Conservation (phyloP, 2,797 vertebrate species). For the Scolopax bukidnonensis region DNA sequence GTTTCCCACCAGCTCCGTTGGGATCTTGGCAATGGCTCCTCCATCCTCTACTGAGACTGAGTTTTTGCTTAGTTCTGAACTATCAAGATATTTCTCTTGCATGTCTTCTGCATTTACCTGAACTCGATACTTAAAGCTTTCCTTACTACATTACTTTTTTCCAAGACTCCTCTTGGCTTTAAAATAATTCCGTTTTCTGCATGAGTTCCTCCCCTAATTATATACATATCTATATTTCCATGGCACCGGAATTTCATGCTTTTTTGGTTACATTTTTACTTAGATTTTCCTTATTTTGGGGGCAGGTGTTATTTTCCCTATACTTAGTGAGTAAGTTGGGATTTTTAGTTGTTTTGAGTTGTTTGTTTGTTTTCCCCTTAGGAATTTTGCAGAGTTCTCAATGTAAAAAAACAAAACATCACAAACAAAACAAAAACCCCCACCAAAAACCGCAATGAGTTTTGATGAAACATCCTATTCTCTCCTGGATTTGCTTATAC, state of each 20-base stretch:
- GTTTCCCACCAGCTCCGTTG: background rate
- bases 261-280: background rate
- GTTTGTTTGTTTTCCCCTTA: background rate
- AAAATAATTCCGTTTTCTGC: conserved; percentile 29
- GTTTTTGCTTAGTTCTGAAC: background rate
- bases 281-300: background rate
- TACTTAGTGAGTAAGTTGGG: background rate
- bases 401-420: background rate
- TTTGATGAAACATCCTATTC: background rate
- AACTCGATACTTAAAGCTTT: background rate
- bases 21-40: background rate
- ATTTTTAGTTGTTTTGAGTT: background rate
- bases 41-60: background rate
- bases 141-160: background rate
- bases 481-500: background rate
- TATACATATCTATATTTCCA: background rate
- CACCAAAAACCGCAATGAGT: background rate
- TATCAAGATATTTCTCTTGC: background rate
- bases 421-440: too few species aligned
- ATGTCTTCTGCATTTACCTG: background rate
- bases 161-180: background rate
- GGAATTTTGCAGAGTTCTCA: background rate
- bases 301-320: background rate
- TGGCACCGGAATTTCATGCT: conserved; percentile 20
- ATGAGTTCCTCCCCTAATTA: background rate